phyloP scores from a whole-genome alignment of 1,140 invertebrate genomes.

The Caenorhabditis inopinata region DNA sequence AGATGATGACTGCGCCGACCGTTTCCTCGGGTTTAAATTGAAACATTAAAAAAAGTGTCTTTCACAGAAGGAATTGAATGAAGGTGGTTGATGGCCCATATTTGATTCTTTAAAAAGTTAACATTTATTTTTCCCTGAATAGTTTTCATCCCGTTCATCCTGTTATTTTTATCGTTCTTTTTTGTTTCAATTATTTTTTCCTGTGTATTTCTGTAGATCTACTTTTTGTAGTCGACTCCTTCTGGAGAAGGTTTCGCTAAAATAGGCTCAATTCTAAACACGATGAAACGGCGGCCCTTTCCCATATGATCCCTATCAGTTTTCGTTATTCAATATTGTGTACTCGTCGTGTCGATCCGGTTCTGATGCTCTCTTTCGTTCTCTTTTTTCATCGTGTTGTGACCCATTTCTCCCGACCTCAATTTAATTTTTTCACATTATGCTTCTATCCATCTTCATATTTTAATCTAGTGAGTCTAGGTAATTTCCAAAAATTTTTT shows the following conservation, averaged over 20 bases:
- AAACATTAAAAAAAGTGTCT: neutral
- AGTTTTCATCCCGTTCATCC: no score
- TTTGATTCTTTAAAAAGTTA: no score
- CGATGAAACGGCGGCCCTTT: slow-evolving; percentile 2
- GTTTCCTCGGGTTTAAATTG: slow-evolving; percentile 4
- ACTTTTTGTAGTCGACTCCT: no score
- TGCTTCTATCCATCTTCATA: neutral
- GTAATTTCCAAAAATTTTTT: neutral
- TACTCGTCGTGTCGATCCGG: neutral
- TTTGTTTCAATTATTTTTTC: no score
- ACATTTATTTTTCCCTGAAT: no score
- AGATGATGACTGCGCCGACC: neutral
- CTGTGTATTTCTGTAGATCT: no score
- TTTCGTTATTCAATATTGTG: neutral
- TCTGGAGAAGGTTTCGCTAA: no score
- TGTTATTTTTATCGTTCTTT: no score
- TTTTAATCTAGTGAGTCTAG: neutral
- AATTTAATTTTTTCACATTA: neutral
- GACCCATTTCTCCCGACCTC: neutral
- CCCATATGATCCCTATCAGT: neutral
- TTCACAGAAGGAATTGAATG: no score
- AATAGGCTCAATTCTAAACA: neutral
- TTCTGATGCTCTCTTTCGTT: neutral
- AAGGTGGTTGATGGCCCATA: no score
- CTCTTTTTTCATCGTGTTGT: neutral